Conservation (phyloP, 2,797 vertebrate genomes). For the Momotus momota region DNA sequence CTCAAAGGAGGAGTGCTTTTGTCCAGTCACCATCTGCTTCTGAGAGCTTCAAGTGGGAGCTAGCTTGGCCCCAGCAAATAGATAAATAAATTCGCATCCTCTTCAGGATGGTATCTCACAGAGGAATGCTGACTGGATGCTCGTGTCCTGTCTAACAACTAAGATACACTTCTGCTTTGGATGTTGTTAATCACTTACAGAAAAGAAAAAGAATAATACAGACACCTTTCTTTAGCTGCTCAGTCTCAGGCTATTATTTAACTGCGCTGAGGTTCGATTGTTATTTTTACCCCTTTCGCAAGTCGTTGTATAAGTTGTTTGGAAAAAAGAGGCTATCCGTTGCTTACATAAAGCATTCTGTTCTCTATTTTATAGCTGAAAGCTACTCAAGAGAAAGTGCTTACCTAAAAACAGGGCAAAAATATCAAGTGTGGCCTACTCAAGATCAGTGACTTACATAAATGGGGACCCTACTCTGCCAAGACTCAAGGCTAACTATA, state of each 20-base stretch:
- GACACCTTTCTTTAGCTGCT: background rate
- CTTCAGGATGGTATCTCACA: background rate
- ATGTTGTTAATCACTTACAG: background rate
- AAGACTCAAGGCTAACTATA: background rate
- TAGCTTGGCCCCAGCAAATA: background rate
- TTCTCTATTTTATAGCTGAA: constrained; percentile 32
- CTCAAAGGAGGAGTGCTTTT: background rate
- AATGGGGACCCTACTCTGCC: background rate
- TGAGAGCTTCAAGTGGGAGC: background rate
- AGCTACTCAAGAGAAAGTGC: background rate
- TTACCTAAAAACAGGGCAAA: constrained; percentile 29
- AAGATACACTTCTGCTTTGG: background rate
- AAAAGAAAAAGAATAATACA: background rate
- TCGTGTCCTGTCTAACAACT: background rate
- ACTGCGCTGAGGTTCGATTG: constrained; percentile 1
- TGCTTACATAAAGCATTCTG: constrained; percentile 50
- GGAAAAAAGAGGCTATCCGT: background rate
- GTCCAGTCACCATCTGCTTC: background rate
- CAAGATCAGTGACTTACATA: constrained; percentile 26
- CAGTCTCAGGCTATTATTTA: constrained; percentile 19
- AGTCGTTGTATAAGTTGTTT: constrained; percentile 54
- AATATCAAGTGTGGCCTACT: constrained; percentile 38
- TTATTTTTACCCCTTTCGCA: constrained; percentile 11
- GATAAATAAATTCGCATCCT: background rate
- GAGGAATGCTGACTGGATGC: background rate